A percentile compares a stretch with the other conserved stretches of the same genome.
Conservation (phyloP, 2,113 vertebrate species). For the Cinclus mexicanus region DNA sequence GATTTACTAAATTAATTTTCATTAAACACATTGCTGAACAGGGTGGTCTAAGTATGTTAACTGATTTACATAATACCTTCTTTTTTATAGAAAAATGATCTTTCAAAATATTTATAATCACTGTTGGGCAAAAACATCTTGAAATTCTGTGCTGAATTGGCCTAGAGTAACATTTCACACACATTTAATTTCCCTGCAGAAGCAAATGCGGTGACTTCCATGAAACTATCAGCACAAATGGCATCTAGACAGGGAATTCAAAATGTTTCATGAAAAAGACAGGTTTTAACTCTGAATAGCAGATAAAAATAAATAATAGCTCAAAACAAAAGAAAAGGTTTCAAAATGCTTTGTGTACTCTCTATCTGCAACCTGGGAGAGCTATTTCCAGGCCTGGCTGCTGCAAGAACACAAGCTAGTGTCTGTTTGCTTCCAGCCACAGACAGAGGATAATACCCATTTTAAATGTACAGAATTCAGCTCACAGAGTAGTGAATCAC, state of each 20-base stretch:
- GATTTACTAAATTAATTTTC: conserved; percentile 28
- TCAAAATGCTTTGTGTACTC: background rate
- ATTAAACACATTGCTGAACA: background rate
- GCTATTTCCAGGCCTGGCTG: background rate
- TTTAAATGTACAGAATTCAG: background rate
- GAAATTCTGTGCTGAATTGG: background rate
- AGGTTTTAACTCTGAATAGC: background rate
- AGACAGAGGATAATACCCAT: background rate
- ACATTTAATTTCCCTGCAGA: background rate
- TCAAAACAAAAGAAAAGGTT: background rate
- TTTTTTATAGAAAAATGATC: conserved; percentile 20
- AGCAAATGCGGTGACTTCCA: background rate
- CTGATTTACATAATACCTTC: background rate
- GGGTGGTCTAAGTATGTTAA: background rate
- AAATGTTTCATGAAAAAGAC: background rate
- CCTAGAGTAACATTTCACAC: background rate
- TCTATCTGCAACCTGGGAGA: background rate
- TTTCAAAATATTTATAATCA: conserved; percentile 44
- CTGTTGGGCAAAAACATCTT: background rate
- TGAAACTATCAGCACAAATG: background rate
- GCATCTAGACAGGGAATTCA: background rate
- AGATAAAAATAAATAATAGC: background rate
- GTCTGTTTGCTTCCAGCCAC: background rate
- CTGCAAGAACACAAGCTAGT: background rate
- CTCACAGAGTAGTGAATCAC: background rate